Conservation (phyloP, 92 coral and sea anemone species). For the Phenganax subtilis region DNA sequence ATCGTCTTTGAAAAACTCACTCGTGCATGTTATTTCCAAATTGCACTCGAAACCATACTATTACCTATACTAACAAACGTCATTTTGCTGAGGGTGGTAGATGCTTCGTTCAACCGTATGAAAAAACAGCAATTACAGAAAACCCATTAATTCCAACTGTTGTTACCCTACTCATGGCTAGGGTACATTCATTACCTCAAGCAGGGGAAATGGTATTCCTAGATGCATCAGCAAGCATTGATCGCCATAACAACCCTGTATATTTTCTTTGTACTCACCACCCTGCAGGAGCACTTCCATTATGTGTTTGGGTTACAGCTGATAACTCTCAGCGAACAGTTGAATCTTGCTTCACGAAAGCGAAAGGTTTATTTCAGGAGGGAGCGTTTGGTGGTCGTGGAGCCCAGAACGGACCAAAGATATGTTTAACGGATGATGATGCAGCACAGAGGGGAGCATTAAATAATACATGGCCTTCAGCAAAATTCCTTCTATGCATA, state of each 20-base stretch:
- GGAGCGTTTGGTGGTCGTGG: constrained; percentile 56
- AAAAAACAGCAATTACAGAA: not conserved
- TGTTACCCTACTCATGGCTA: constrained; percentile 57
- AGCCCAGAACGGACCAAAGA: constrained; percentile 38
- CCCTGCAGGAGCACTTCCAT: constrained; percentile 52
- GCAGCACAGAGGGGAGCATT: constrained; percentile 45
- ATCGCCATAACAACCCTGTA: constrained; percentile 56
- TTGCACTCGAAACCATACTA: too few species aligned
- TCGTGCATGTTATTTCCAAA: too few species aligned
- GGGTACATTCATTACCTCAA: constrained; percentile 48
- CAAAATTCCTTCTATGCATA: constrained; percentile 49
- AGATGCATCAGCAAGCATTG: constrained; percentile 59
- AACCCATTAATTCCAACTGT: constrained; percentile 45
- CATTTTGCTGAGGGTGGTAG: constrained; percentile 39
- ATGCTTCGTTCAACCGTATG: constrained; percentile 42
- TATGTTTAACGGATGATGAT: constrained; percentile 52
- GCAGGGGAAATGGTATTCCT: constrained; percentile 58
- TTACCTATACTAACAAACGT: not conserved
- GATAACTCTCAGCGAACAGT: constrained; percentile 40
- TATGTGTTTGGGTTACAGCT: constrained; percentile 50
- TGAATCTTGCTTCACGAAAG: constrained; percentile 10
- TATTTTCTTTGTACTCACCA: constrained; percentile 54
- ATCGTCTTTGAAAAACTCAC: too few species aligned
- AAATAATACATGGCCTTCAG: constrained; percentile 26
- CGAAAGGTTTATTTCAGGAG: constrained; percentile 37